Evolutionary conservation across 2,888 invertebrate species (phyloP).

Genomic region (Mongoloraphidia duomilia): DNA sequence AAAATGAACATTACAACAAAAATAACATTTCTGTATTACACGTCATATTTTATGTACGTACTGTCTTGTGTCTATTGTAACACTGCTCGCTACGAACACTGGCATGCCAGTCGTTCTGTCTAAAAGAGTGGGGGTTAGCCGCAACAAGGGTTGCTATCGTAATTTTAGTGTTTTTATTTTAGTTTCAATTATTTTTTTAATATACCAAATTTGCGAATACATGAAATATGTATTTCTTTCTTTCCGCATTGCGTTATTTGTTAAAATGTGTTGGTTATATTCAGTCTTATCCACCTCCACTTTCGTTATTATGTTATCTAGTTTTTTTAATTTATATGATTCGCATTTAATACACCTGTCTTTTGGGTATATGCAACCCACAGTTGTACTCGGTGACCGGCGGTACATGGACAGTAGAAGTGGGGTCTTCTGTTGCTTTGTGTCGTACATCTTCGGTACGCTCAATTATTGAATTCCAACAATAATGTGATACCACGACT

Average conservation of each 20-base stretch:
- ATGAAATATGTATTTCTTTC: neutral
- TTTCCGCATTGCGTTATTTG: conserved; percentile 3
- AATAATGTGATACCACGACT: conserved; percentile 10
- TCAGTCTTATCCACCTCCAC: conserved; percentile 1
- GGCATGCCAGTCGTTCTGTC: no score
- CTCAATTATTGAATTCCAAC: conserved; percentile 8
- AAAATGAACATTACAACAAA: no score
- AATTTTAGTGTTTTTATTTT: no score
- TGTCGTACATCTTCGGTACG: conserved; percentile 8
- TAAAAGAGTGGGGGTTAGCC: no score
- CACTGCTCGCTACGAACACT: no score
- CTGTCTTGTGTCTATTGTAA: no score
- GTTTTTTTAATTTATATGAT: conserved; percentile 1
- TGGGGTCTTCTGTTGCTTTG: neutral
- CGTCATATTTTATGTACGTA: no score
- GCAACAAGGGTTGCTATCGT: no score
- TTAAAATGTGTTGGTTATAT: conserved; percentile 1
- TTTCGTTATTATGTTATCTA: conserved; percentile 2
- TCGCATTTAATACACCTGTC: conserved; percentile 9
- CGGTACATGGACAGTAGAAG: conserved; percentile 8
- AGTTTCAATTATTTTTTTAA: no score
- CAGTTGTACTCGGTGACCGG: conserved; percentile 7
- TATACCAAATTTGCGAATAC: no score
- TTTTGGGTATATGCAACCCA: conserved; percentile 8
- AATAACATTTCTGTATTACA: no score